Conservation (phyloP, 2,113 vertebrate species). For the Trinectes maculatus region DNA sequence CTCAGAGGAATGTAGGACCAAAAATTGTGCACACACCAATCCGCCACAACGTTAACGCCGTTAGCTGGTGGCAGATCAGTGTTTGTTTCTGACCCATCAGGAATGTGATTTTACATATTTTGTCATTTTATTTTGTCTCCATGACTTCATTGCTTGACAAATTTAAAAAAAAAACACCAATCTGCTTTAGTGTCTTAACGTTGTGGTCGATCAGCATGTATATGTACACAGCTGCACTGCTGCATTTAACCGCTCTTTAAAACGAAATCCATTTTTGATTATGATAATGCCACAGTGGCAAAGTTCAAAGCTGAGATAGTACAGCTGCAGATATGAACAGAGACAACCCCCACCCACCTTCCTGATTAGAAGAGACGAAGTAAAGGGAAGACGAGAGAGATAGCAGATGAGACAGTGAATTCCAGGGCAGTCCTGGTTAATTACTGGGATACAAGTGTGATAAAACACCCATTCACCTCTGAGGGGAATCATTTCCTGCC, state of each 20-base stretch:
- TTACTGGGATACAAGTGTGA: conserved; percentile 72
- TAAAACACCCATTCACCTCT: conserved; percentile 65
- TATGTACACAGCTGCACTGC: conserved; percentile 36
- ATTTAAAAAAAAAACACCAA: too few relatives aligned
- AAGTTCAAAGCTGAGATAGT: conserved; percentile 67
- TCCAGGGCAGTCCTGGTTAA: conserved; percentile 72
- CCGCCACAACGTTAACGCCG: too few relatives aligned
- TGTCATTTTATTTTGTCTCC: too few relatives aligned
- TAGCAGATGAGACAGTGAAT: conserved; percentile 56
- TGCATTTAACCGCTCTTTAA: conserved; percentile 51
- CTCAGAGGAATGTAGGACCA: conserved; percentile 57
- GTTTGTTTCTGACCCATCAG: too few relatives aligned
- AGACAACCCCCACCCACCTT: conserved; percentile 40
- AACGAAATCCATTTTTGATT: conserved; percentile 70
- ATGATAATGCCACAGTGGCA: conserved; percentile 63
- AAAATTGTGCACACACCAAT: conserved; percentile 12
- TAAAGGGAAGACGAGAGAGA: conserved; percentile 25
- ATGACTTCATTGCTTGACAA: too few relatives aligned
- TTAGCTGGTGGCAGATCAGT: too few relatives aligned
- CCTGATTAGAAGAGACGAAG: conserved; percentile 33
- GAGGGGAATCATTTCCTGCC: conserved; percentile 63
- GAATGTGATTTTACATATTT: too few relatives aligned
- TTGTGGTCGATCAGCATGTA: too few relatives aligned
- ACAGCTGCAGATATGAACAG: conserved; percentile 67
- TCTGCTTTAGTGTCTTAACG: too few relatives aligned